A percentile compares a stretch with the other conserved stretches of the same genome.
These are phyloP conservation scores for Lasioglossum morio DNA, from an alignment of 2,888 invertebrate species.

Conservation along the genomic window DNA sequence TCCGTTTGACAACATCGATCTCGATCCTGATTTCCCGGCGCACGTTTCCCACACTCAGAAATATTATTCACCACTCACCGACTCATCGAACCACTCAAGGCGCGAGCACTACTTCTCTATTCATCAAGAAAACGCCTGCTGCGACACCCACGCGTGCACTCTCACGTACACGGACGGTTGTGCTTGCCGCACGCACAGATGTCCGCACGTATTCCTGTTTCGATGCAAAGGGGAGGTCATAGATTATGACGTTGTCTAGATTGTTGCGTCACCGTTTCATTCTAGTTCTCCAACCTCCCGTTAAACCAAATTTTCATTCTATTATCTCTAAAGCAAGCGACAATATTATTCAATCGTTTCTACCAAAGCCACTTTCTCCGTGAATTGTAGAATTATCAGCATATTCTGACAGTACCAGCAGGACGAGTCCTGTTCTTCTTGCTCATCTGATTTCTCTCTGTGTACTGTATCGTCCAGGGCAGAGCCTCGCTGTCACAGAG, in stretches of 20 bases:
- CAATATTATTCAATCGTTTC: neutral
- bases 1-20: constrained; percentile 27
- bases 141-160: constrained; percentile 68
- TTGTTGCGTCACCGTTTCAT: neutral
- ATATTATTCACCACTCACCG: constrained; percentile 42
- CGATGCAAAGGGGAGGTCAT: constrained; percentile 52
- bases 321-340: neutral
- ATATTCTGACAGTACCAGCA: neutral
- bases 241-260: constrained; percentile 35
- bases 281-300: constrained; percentile 17
- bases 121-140: constrained; percentile 68
- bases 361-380: too few species aligned
- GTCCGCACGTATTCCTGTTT: constrained; percentile 58
- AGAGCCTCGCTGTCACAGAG: constrained; percentile 27
- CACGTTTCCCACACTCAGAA: constrained; percentile 47
- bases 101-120: constrained; percentile 56
- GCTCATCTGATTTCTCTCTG: neutral
- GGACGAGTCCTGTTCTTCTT: neutral
- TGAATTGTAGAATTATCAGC: neutral
- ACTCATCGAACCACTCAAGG: constrained; percentile 45
- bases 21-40: constrained; percentile 31
- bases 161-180: constrained; percentile 55
- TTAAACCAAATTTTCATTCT: neutral
- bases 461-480: constrained; percentile 27
- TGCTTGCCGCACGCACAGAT: constrained; percentile 64